A percentile compares a stretch with the other conserved stretches of the same genome.
Conservation (phyloP, 2,888 invertebrate genomes). For the Brassicogethes aeneus region DNA sequence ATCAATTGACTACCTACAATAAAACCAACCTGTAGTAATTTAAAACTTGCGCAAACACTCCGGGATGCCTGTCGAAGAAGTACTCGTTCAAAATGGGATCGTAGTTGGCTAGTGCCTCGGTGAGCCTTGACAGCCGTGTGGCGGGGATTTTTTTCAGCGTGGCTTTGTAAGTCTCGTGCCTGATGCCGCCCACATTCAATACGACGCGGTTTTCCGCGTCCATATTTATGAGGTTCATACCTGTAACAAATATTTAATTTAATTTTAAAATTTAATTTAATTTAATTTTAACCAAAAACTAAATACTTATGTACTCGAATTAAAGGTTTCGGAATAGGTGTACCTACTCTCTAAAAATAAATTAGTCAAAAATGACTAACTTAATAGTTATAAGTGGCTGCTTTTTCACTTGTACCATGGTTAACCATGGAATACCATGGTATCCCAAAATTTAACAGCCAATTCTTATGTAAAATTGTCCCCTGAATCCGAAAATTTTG, state of each 20-base stretch:
- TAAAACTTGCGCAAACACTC: conserved; percentile 91
- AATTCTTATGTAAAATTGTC: too few species aligned
- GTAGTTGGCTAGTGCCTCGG: conserved; percentile 97
- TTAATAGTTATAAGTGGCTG: too few species aligned
- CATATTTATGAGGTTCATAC: conserved; percentile 88
- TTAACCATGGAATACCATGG: too few species aligned
- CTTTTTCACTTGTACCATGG: too few species aligned
- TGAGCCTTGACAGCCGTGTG: conserved; percentile 84
- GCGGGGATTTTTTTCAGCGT: conserved; percentile 97
- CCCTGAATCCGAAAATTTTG: too few species aligned
- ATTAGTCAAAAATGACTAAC: too few species aligned
- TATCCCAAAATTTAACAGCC: too few species aligned
- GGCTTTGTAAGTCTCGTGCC: conserved; percentile 94
- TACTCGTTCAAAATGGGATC: conserved; percentile 99
- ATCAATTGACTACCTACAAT: too few species aligned
- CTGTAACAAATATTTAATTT: conserved; percentile 28
- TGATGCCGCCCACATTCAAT: conserved; percentile 95
- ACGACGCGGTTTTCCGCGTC: conserved; percentile 98
- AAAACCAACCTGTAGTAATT: conserved; percentile 98
- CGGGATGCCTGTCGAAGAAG: conserved; percentile 98
- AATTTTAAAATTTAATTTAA: conserved; percentile 6
- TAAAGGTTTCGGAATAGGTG: too few species aligned
- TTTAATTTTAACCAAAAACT: too few species aligned
- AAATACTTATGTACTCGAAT: too few species aligned
- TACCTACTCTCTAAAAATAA: too few species aligned